Base-by-base conservation (phyloP, 2,888 invertebrate species). In the Pachycephus smyrnensis region DNA sequence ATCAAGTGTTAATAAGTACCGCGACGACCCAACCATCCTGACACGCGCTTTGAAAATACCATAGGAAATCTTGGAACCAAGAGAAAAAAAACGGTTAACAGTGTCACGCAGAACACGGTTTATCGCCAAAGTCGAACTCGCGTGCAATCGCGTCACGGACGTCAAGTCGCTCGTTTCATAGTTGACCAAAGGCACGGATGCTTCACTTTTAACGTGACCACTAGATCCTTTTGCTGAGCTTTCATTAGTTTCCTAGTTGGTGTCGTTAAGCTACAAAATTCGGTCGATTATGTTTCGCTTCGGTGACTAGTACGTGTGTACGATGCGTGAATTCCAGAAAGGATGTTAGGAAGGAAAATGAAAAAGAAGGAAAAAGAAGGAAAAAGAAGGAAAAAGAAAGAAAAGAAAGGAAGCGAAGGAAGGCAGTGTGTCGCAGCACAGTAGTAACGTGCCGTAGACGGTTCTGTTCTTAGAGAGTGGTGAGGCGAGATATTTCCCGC, bases 11-110 rank as follows among this genome's bases (percentile, higher is more conserved):
- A 55, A 55, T 23, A 55, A 23, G 23, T 55, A 55, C 9, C 55
- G 55, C 9, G 55, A 23, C 23, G 69, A 35, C 75, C 68, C 80
- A 71, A 80, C 76, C 75, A 55, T 32, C 71, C 71, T 74, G 74
- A 79, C 68, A 76, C 79, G 76, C 79, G 68, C 79, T 33, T 76
- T 74, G 80, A 79, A 80, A 80, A 80, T 79, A 79, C 40, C 68
- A 68, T 37, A 78, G 79, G 76, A 55, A 23, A 55, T 55, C 23
- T 55, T 23, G 23, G 55, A 55, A 55, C 9, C 9, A 9, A 55
- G 23, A 23, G 55, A 23, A 40, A 40, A n/a, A 36, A 55, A 40
- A 40, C 6, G 9, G 55, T 2, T 1, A 55, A 55, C 23, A 55
- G 55, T 55, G 9, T 55, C 23, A 55, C 23, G 9, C 55, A 23